phyloP scores from a whole-genome alignment of 2,888 invertebrate genomes.

The Hyppa rectilinea region DNA sequence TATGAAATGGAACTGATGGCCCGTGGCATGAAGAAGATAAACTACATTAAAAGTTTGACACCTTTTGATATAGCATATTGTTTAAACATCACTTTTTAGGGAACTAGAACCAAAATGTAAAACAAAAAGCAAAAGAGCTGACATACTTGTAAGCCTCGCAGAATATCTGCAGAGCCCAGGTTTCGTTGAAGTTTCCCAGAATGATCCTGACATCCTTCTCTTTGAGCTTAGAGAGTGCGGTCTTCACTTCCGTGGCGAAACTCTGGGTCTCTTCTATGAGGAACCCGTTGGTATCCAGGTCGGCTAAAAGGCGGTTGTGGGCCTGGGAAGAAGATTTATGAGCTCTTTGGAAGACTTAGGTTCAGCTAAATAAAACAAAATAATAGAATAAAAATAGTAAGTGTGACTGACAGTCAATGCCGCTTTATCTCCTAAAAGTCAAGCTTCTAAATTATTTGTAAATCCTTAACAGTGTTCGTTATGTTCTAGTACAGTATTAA shows the following conservation, averaged over 20 bases:
- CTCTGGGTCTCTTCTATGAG: slow-evolving; percentile 97
- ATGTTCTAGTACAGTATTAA: neutral
- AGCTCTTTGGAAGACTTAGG: neutral
- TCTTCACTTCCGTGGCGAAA: slow-evolving; percentile 96
- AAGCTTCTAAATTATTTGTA: neutral
- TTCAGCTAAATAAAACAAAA: no score
- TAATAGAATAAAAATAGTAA: no score
- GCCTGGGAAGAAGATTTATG: slow-evolving; percentile 90
- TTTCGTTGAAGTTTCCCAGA: slow-evolving; percentile 98
- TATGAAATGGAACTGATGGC: no score
- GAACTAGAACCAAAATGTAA: neutral
- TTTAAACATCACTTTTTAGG: no score
- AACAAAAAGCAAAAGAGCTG: no score
- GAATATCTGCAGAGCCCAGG: slow-evolving; percentile 97
- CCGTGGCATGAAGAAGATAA: no score
- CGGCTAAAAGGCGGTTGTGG: slow-evolving; percentile 96
- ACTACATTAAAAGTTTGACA: no score
- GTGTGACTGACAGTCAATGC: neutral
- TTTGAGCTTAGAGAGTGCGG: slow-evolving; percentile 95
- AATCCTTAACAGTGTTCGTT: neutral
- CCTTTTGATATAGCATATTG: no score
- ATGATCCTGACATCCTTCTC: slow-evolving; percentile 98
- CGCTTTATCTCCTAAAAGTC: no score
- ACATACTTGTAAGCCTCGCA: slow-evolving; percentile 95
- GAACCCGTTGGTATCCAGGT: slow-evolving; percentile 95